Evolutionary conservation across 2,888 invertebrate species (phyloP).

Genomic region (Drosophila helvetica): DNA sequence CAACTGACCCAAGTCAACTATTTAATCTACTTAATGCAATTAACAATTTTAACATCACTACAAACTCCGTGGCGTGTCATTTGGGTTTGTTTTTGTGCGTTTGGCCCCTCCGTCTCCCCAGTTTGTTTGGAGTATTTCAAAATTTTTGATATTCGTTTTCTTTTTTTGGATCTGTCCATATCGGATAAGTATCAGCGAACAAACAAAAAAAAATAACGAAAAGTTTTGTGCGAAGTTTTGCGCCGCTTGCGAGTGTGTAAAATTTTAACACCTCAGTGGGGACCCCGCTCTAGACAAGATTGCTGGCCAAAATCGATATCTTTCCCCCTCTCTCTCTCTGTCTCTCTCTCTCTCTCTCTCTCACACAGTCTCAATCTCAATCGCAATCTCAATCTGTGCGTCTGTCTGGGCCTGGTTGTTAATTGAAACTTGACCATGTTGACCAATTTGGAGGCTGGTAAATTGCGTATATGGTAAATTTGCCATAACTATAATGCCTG

Average conservation of each 20-base stretch:
- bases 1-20: conserved; percentile 69
- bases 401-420: conserved; percentile 56
- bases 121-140: conserved; percentile 31
- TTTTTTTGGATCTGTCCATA: conserved; percentile 53
- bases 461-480: conserved; percentile 81
- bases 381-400: conserved; percentile 54
- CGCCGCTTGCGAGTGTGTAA: conserved; percentile 73
- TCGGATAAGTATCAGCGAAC: conserved; percentile 15
- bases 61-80: conserved; percentile 69
- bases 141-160: conserved; percentile 24
- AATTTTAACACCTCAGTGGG: conserved; percentile 80
- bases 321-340: not conserved
- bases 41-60: conserved; percentile 82
- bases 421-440: conserved; percentile 80
- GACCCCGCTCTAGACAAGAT: conserved; percentile 17
- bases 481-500: conserved; percentile 79
- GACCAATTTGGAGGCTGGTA: conserved; percentile 72
- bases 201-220: conserved; percentile 22
- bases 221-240: conserved; percentile 55
- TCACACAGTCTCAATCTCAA: not conserved
- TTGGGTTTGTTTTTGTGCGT: conserved; percentile 25
- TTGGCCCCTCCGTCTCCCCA: too few species aligned
- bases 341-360: not conserved
- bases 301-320: conserved; percentile 28
- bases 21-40: conserved; percentile 83